phyloP scores from a whole-genome alignment of 2,113 vertebrate genomes.

The Cariama cristata region DNA sequence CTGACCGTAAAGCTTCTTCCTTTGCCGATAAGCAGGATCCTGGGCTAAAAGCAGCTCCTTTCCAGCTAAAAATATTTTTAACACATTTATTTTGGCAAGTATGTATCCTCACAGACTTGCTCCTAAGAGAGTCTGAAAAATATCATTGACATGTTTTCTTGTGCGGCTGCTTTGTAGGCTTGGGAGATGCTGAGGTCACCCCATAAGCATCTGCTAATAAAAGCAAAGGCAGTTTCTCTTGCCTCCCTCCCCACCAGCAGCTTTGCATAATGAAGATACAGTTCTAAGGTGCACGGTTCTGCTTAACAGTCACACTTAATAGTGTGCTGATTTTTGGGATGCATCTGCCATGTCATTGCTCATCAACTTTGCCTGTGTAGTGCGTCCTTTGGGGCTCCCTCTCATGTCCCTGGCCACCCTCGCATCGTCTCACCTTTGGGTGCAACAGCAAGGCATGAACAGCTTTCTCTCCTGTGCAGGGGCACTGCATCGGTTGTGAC shows the following conservation, averaged over 20 bases:
- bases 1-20: not conserved
- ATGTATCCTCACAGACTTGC: not conserved
- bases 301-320: not conserved
- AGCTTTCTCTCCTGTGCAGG: not conserved
- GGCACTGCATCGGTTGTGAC: too few relatives aligned
- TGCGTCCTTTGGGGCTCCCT: not conserved
- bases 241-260: not conserved
- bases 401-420: not conserved
- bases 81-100: constrained; percentile 16
- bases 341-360: not conserved
- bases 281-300: not conserved
- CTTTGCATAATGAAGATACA: rapidly evolving
- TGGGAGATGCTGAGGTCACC: not conserved
- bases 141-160: not conserved
- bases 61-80: not conserved
- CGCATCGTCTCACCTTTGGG: not conserved
- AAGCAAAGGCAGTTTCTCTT: not conserved
- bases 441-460: too few relatives aligned
- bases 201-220: not conserved
- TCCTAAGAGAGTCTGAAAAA: not conserved
- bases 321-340: not conserved
- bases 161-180: not conserved
- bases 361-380: rapidly evolving
- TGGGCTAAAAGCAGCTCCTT: not conserved
- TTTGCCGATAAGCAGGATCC: not conserved